Evolutionary conservation across 2,888 invertebrate species (phyloP).

Genomic region (Noctua pronuba): DNA sequence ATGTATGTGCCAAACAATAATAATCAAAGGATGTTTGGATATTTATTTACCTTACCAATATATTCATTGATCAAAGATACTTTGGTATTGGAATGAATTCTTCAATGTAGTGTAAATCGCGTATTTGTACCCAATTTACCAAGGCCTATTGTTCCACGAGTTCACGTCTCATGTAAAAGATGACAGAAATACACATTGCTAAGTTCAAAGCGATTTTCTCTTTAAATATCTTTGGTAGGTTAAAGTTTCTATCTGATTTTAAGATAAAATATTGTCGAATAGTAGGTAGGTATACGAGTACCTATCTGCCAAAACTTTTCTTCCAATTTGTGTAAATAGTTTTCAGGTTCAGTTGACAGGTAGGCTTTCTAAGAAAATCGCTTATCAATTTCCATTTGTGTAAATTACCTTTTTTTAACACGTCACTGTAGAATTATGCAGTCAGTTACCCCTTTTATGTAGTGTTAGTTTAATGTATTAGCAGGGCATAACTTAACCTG

Average conservation of each 20-base stretch:
- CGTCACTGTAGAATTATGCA: constrained; percentile 16
- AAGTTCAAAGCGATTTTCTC: constrained; percentile 1
- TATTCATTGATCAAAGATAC: constrained; percentile 33
- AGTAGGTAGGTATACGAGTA: background rate
- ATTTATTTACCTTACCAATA: constrained; percentile 20
- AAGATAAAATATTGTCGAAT: background rate
- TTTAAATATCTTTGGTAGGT: background rate
- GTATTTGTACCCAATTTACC: background rate
- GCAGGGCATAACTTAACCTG: background rate
- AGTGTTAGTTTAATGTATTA: constrained; percentile 16
- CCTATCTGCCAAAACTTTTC: background rate
- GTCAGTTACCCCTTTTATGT: constrained; percentile 3
- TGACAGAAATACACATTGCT: background rate
- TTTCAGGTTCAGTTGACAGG: background rate
- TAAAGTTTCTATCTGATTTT: background rate
- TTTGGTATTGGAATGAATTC: constrained; percentile 9
- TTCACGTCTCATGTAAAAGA: background rate
- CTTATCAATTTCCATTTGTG: constrained; percentile 2
- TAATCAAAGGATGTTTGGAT: constrained; percentile 35
- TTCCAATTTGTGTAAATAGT: constrained; percentile 4
- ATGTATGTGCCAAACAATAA: constrained; percentile 27
- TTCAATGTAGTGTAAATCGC: constrained; percentile 39
- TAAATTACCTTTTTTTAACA: constrained; percentile 1
- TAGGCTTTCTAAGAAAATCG: background rate
- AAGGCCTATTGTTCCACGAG: background rate